phyloP scores from a whole-genome alignment of 2,888 invertebrate genomes.

The Macrosiphum euphorbiae region DNA sequence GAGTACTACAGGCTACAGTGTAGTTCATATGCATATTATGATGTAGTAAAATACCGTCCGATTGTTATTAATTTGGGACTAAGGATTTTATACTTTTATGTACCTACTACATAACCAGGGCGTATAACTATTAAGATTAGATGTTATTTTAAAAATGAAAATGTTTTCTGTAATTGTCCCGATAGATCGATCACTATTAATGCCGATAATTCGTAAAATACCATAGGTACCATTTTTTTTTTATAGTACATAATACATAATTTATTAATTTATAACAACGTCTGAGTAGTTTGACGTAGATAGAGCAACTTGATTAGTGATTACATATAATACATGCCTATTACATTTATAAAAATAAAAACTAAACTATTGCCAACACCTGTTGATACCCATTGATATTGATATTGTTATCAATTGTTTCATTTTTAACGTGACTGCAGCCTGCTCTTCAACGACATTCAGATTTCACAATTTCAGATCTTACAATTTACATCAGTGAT shows the following conservation, averaged over 20 bases:
- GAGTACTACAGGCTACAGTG: not conserved
- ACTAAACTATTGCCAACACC: slow-evolving; percentile 9
- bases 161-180: not conserved
- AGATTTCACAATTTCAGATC: not conserved
- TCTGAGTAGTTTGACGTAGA: not conserved
- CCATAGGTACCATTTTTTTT: not conserved
- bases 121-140: not conserved
- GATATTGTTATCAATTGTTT: slow-evolving; percentile 43
- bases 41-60: not conserved
- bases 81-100: not conserved
- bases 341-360: not conserved
- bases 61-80: not conserved
- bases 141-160: not conserved
- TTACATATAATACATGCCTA: not conserved
- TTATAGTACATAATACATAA: too few species aligned
- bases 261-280: not conserved
- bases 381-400: slow-evolving; percentile 49
- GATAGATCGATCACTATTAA: not conserved
- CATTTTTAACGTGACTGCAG: slow-evolving; percentile 1
- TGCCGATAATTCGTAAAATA: not conserved
- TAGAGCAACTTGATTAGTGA: not conserved
- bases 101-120: not conserved
- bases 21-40: not conserved
- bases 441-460: not conserved
- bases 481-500: not conserved